Conservation (phyloP, 2,888 invertebrate genomes). For the Drosophila ochracea region DNA sequence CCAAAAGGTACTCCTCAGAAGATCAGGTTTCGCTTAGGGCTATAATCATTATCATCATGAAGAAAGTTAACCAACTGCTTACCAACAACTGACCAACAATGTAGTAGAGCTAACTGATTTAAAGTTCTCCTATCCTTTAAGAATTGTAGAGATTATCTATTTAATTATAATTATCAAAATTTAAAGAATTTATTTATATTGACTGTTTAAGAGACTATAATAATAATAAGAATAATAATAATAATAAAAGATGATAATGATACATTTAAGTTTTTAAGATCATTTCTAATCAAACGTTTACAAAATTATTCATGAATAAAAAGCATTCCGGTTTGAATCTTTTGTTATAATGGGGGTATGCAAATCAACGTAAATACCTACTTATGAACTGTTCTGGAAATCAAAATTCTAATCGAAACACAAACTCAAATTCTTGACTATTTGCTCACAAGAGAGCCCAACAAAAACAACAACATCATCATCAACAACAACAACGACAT, state of each 20-base stretch:
- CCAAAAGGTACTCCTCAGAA: constrained; percentile 35
- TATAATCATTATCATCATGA: constrained; percentile 29
- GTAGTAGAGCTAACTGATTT: not conserved
- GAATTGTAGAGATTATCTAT: not conserved
- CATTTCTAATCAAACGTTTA: not conserved
- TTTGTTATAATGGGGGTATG: constrained; percentile 4
- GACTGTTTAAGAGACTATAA: not conserved
- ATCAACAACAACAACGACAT: not conserved
- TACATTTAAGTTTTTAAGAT: not conserved
- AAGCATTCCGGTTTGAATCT: not conserved
- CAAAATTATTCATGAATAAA: not conserved
- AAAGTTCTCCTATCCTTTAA: not conserved
- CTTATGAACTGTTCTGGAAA: constrained; percentile 1
- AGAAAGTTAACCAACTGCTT: constrained; percentile 23
- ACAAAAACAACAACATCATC: not conserved
- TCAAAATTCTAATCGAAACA: constrained; percentile 11
- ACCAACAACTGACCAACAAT: not conserved
- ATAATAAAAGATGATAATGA: not conserved
- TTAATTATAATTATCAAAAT: not conserved
- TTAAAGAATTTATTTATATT: not conserved
- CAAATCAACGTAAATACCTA: not conserved
- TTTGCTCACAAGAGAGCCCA: constrained; percentile 35
- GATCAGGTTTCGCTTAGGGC: constrained; percentile 58
- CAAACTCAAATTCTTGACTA: constrained; percentile 17
- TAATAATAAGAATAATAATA: not conserved